These are phyloP conservation scores for Drosophila lutescens DNA, from an alignment of 2,888 invertebrate genomes.

Conservation along the genomic window DNA sequence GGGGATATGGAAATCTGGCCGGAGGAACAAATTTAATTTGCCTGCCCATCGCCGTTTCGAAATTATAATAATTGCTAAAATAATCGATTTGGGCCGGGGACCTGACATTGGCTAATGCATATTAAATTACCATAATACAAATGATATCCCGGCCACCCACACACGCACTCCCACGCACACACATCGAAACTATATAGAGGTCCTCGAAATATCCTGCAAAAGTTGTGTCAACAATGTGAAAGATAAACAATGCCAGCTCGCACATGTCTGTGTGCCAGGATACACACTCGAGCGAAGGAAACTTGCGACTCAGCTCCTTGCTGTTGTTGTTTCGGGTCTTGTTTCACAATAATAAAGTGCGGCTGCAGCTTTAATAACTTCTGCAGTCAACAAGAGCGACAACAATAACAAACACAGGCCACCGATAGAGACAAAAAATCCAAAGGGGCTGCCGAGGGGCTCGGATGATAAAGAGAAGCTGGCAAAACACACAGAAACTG, in stretches of 20 bases:
- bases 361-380: conserved; percentile 75
- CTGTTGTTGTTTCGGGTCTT: conserved; percentile 51
- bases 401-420: conserved; percentile 52
- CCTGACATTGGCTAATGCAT: conserved; percentile 30
- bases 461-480: neutral
- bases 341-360: conserved; percentile 74
- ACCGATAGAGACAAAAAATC: conserved; percentile 51
- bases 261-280: conserved; percentile 20
- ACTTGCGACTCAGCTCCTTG: conserved; percentile 46
- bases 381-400: conserved; percentile 42
- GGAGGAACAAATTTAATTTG: conserved; percentile 52
- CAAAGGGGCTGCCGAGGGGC: conserved; percentile 4
- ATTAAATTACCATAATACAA: conserved; percentile 35
- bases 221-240: conserved; percentile 59
- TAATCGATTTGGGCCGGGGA: conserved; percentile 42
- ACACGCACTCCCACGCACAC: neutral
- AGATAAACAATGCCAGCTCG: conserved; percentile 64
- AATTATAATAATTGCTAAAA: conserved; percentile 51
- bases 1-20: conserved; percentile 29
- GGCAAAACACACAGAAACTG: conserved; percentile 41
- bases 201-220: conserved; percentile 21
- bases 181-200: neutral
- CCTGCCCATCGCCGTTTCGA: conserved; percentile 31
- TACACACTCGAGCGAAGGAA: conserved; percentile 37
- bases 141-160: conserved; percentile 27